Evolutionary conservation across 2,797 vertebrate species (phyloP), one percentile per base, ranked within the genome.

Genomic region (Micrastur ruficollis): DNA sequence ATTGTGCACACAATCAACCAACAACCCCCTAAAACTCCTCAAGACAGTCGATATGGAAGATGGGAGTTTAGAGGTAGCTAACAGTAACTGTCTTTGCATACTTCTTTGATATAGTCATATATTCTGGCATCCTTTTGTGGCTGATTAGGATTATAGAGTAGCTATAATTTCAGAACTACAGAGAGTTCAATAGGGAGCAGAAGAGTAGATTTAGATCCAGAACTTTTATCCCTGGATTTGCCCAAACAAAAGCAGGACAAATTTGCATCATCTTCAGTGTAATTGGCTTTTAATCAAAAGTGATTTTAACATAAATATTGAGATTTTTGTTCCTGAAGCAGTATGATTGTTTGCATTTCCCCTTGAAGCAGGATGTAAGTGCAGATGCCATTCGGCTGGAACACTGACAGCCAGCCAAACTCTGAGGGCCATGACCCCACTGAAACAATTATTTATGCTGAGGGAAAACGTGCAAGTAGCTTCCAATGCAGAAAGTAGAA

Each of bases 241-340:
- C 61, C 90, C 55, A 90, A 93, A 90, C 50, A 97, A 98, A 97
- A 96, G 49, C 61, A 91, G 76, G 59, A 86, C 14, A 70, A 82
- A 97, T 97, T 82, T 97, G 78, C 95, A 96, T 96, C 94, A 75
- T 96, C 88, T 96, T 97, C 95, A 96, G 36, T 92, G 79, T 93
- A 94, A 87, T 20, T 97, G 95, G 78, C 71, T 96, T 95, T 91
- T 95, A 89, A 96, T 95, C 93, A 97, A 96, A 97, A 97, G 96
- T 59, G 34, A 95, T 93, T 96, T 97, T 66, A 94, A 93, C 87
- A 95, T 88, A 97, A 98, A 98, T 98, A 97, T 96, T 96, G 75
- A 97, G 89, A 92, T 91, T 95, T 90, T 92, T 95, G 63, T 96
- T 97, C 95, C 92, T 87, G 87, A 94, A 97, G 73, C 68, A 88